Evolutionary conservation across 92 coral and sea anemone genomes (phyloP).

Genomic region (Phenganax subtilis): DNA sequence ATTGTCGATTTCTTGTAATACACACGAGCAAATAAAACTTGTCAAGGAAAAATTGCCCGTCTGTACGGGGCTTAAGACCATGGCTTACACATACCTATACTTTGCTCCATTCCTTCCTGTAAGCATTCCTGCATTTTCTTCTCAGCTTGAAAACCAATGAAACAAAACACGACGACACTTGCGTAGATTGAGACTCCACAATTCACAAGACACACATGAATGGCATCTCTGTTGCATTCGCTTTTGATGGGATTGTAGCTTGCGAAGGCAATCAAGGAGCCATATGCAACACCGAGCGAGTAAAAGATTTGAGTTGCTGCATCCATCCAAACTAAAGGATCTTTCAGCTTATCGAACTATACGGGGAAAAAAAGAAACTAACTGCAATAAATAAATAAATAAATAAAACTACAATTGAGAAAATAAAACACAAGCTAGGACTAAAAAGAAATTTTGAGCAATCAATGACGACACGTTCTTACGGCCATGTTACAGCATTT

Average conservation of each 20-base stretch:
- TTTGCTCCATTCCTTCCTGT: conserved; percentile 45
- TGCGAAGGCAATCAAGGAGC: conserved; percentile 92
- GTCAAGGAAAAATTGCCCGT: no score
- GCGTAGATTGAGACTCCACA: conserved; percentile 97
- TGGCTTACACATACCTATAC: conserved; percentile 17
- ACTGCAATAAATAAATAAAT: no score
- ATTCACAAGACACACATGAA: conserved; percentile 88
- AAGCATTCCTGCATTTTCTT: conserved; percentile 75
- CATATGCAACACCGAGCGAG: conserved; percentile 97
- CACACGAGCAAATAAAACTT: no score
- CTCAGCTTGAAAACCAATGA: conserved; percentile 93
- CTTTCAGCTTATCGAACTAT: conserved; percentile 83
- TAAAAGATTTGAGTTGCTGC: conserved; percentile 96
- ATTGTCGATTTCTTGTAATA: no score
- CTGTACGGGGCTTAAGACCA: no score
- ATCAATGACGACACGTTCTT: background rate
- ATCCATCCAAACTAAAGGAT: conserved; percentile 90
- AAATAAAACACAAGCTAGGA: background rate
- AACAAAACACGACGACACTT: conserved; percentile 91
- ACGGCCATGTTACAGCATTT: no score
- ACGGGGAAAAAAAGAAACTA: background rate
- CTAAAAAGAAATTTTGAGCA: no score
- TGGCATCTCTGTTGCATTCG: conserved; percentile 94
- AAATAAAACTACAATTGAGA: background rate
- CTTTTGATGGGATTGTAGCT: conserved; percentile 96